Conservation (phyloP, 2,113 vertebrate species). For the Gymnogyps californianus region DNA sequence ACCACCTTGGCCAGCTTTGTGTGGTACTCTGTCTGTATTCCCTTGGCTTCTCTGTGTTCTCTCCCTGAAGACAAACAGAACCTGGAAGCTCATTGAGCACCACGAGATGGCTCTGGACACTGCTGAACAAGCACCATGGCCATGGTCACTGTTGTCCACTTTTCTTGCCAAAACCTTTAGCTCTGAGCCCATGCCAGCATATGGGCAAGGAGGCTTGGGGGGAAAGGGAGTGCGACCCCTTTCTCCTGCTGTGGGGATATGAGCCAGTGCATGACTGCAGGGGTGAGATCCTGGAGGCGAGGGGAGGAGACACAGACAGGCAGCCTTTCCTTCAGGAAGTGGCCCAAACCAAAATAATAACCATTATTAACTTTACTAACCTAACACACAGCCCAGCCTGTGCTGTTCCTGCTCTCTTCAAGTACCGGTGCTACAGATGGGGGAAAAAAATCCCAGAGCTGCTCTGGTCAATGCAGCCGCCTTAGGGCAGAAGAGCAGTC, state of each 20-base stretch:
- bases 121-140: neutral
- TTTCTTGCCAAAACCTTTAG: neutral
- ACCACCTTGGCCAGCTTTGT: neutral
- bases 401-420: neutral
- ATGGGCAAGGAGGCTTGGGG: neutral
- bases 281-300: neutral
- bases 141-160: no score
- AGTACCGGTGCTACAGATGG: fast-evolving
- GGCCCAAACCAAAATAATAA: neutral
- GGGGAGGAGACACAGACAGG: neutral
- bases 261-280: neutral
- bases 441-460: fast-evolving
- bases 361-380: fast-evolving
- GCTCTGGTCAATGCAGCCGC: neutral
- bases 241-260: neutral
- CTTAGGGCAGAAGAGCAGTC: neutral
- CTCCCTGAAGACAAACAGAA: neutral
- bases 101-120: neutral
- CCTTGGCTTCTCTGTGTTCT: neutral
- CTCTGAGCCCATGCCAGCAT: no score
- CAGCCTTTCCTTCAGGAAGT: neutral
- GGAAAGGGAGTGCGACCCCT: no score
- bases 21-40: neutral
- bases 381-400: neutral
- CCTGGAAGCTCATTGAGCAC: neutral